Evolutionary conservation across 2,797 vertebrate genomes (phyloP), one percentile per base, ranked within the genome.

Genomic region (Triplophysa bombifrons): DNA sequence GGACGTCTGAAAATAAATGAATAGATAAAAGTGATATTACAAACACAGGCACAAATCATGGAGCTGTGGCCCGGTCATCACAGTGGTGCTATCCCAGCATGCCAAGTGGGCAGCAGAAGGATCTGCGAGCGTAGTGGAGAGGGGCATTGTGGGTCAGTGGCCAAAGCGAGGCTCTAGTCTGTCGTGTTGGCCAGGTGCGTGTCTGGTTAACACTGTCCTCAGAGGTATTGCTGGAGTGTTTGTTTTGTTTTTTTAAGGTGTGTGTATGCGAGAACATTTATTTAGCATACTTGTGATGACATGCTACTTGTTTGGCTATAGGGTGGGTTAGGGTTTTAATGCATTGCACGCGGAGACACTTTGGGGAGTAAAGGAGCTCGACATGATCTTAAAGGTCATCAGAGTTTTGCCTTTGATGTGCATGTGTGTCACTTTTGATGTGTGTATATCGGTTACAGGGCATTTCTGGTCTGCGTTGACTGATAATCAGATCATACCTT

Each of bases 71-170:
- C 34, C 70, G 71, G 74, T 78, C 63, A 72, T 56, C 44, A 19
- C 46, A 58, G 17, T n/a, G 16, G 25, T 1, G 38, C 71, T 58
- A 58, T 60, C 61, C 3, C 61, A 17, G 73, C 46, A 38, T 75
- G 71, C 72, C 69, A 51, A 63, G 51, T 38, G 66, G 71, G 65
- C 66, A 56, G 75, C 83, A 66, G 78, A 68, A 80, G 63, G 81
- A 76, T 55, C 51, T 72, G 30, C 22, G 71, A 72, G 74, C 53
- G 58, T 63, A 67, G 64, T 84, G 76, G 75, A 80, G 72, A 65
- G 78, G 72, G 82, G 71, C 68, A 75, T 80, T 81, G 68, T 81
- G 83, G 81, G 78, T 84, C 83, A 84, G 78, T n/a, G 12, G 46
- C 74, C 72, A 76, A 76, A 78, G 60, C 38, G 9, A 53, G 16